Evolutionary conservation across 2,888 invertebrate species (phyloP), one percentile per base, ranked within the genome.

Genomic region (Lampropteryx suffumata): DNA sequence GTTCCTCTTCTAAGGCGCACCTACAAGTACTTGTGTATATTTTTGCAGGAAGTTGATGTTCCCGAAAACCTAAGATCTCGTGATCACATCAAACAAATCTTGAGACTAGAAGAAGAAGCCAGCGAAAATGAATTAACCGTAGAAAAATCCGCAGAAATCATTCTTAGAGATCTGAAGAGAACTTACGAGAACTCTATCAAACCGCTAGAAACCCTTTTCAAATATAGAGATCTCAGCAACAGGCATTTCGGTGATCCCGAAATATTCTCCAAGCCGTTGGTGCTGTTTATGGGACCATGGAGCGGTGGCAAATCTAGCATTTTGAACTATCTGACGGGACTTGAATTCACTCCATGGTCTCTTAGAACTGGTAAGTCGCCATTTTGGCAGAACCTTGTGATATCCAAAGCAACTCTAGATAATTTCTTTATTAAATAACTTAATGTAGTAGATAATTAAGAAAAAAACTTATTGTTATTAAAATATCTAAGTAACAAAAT

Each of bases 251-350:
- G 97, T 72, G 98, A 98, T 87, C 95, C 97, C 1, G 98, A 98
- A 92, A 97, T 98, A 73, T 97, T 97, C 81, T 97, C 97, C 2
- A 98, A 98, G 74, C 98, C 98, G 1, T 89, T 98, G 72, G 93
- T 98, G 43, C 91, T 98, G 3, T 97, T 98, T 73, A 96, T 98
- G 95, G 98, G 98, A 32, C 98, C 98, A 29, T 98, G 98, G 97
- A 97, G 97, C 72, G 97, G 98, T 51, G 98, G 98, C 58, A 98
- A 98, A 89, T 97, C 98, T 1, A 95, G 97, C 43, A 96, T 98
- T 64, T 94, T 98, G 58, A 98, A 98, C 84, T 98, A 98, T 84
- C 91, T 98, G 59, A 92, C 97, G 30, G 95, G 96, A 55, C 94
- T 96, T 61, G 97, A 98, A 80, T 96, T 96, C 76, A 95, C 94